Conservation (phyloP, 2,888 invertebrate genomes). For the Tortricodes alternella region DNA sequence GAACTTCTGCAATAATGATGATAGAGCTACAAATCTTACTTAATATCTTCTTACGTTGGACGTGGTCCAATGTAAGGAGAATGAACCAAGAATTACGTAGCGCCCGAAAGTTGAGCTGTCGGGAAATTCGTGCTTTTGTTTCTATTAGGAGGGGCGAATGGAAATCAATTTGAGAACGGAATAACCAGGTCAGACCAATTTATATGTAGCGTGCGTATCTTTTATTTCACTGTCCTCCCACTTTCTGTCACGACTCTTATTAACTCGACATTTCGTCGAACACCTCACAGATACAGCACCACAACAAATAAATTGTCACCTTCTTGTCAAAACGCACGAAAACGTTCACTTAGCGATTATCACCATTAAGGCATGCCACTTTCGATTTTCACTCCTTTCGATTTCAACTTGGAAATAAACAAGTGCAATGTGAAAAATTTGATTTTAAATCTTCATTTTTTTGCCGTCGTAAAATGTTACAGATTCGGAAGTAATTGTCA, state of each 20-base stretch:
- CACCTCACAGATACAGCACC: conserved; percentile 21
- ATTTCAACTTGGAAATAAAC: conserved; percentile 37
- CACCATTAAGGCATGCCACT: conserved; percentile 58
- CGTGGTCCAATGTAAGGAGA: conserved; percentile 16
- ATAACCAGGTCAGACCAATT: conserved; percentile 21
- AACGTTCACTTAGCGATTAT: conserved; percentile 61
- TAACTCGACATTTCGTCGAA: conserved; percentile 14
- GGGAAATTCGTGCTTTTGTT: conserved; percentile 4
- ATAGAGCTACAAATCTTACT: conserved; percentile 21
- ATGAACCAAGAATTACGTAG: conserved; percentile 1
- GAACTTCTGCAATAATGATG: conserved; percentile 26
- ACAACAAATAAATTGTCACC: conserved; percentile 39
- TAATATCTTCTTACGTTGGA: conserved; percentile 20
- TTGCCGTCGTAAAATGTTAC: background rate
- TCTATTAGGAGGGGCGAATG: conserved; percentile 9
- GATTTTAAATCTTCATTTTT: background rate
- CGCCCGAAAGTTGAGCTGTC: background rate
- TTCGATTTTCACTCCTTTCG: conserved; percentile 56
- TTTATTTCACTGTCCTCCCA: conserved; percentile 18
- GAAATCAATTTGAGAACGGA: conserved; percentile 15
- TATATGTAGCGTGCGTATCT: conserved; percentile 23
- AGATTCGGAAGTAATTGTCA: background rate
- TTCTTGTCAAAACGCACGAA: conserved; percentile 60
- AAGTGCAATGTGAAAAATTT: conserved; percentile 13
- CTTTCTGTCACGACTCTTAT: conserved; percentile 19